Percentiles rank a stretch among this genome's conserved stretches.
These are phyloP conservation scores for Phalloptychus januarius DNA, from an alignment of 2,797 vertebrate species.

Conservation along the genomic window DNA sequence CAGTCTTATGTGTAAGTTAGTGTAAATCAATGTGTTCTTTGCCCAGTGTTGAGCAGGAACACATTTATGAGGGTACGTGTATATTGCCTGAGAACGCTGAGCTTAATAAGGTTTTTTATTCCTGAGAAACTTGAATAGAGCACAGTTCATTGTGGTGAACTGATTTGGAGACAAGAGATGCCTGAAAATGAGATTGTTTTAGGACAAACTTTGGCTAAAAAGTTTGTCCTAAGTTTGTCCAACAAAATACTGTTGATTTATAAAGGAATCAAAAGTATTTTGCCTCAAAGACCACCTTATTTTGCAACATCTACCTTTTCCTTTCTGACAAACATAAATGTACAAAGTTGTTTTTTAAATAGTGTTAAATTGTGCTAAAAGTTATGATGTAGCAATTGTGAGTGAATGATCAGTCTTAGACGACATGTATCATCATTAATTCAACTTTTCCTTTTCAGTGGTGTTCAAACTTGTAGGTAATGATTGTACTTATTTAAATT, in stretches of 20 bases:
- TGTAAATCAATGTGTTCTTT: not conserved
- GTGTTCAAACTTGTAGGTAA: not conserved
- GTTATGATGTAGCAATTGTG: not conserved
- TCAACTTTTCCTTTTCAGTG: not conserved
- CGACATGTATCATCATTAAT: not conserved
- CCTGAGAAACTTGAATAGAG: slow-evolving; percentile 2
- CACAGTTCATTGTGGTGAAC: not conserved
- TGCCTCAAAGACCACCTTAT: too few species aligned
- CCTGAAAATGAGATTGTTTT: not conserved
- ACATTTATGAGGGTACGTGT: not conserved
- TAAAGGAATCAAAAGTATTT: too few species aligned
- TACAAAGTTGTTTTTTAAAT: not conserved
- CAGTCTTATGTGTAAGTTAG: not conserved
- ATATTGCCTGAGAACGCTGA: not conserved
- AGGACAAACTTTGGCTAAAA: not conserved
- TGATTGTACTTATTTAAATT: not conserved
- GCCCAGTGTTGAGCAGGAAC: not conserved
- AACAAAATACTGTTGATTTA: too few species aligned
- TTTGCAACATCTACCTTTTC: not conserved
- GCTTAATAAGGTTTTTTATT: not conserved
- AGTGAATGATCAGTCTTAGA: not conserved
- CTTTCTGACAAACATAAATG: not conserved
- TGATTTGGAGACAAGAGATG: not conserved
- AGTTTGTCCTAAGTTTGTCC: too few species aligned
- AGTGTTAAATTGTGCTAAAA: not conserved